These are phyloP conservation scores for Azemiops feae DNA, from an alignment of 2,113 vertebrate genomes.

Conservation along the genomic window DNA sequence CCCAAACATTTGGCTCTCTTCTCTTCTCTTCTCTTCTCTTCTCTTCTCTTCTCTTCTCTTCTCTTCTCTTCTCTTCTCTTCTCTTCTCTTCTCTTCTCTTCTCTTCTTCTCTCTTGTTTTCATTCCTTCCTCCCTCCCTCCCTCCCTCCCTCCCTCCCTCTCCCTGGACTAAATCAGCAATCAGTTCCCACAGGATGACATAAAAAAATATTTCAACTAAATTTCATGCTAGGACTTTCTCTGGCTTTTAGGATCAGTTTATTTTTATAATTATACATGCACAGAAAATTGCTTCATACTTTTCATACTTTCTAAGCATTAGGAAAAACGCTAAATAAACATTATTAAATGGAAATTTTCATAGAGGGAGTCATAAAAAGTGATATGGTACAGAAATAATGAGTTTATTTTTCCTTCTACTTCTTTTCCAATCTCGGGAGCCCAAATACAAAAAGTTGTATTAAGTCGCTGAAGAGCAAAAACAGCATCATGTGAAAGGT, in stretches of 20 bases:
- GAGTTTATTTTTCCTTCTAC: neutral
- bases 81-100: fast-evolving
- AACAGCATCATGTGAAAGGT: neutral
- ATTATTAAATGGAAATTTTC: neutral
- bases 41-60: too few relatives aligned
- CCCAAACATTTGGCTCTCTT: neutral
- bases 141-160: too few relatives aligned
- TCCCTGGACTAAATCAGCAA: neutral
- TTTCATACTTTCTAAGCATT: neutral
- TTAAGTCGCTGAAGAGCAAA: too few relatives aligned
- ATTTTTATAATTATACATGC: neutral
- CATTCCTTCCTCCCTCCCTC: too few relatives aligned
- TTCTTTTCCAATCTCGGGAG: neutral
- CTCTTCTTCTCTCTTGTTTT: too few relatives aligned
- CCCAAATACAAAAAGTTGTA: neutral
- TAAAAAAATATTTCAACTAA: neutral
- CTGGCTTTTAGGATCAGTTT: neutral
- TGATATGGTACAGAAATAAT: neutral
- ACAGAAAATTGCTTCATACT: neutral
- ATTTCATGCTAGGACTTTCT: neutral
- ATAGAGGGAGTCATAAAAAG: neutral
- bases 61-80: too few relatives aligned
- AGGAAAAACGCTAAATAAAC: neutral
- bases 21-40: too few relatives aligned
- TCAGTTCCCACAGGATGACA: neutral